Base-by-base conservation (phyloP, 2,797 vertebrate genomes). In the Halcyon leucocephala region DNA sequence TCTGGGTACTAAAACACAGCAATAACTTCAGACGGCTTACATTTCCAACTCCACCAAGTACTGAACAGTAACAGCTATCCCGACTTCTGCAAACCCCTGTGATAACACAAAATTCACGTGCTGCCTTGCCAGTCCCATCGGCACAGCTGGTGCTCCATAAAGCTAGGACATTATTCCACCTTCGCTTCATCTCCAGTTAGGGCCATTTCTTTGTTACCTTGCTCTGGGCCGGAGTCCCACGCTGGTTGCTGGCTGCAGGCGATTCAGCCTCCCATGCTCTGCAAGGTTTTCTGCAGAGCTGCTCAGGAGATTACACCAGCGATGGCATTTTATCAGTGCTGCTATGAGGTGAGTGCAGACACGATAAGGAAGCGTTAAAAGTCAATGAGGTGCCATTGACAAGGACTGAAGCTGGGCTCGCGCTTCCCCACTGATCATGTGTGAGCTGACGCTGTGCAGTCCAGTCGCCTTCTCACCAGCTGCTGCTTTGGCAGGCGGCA, bases 361-460 rank as follows among this genome's bases (percentile, higher is more conserved):
- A 70, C 12, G 97, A 97, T 96, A 97, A 97, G 78, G 85, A 97
- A 60, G 97, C 64, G 93, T 90, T 97, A 98, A 97, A 97, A 98
- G 97, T 98, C 97, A 98, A 96, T 74, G 87, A 98, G 97, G 97
- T 97, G 97, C 90, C 93, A 26, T 42, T 98, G 97, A 97, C 94
- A 92, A 79, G 94, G 89, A 58, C 7, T 70, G 95, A 24, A 89
- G 91, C 93, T 2, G 44, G 65, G 78, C 91, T 96, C 49, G 0
- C 82, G 52, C 93, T 86, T 96, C 96, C 69, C 92, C 92, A 83
- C 48, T 10, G 3, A 15, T 14, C 97, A 67, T 60, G 89, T 93
- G 97, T 84, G 82, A 1, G 3, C 20, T 94, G 96, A 97, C 3
- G 52, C 65, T 97, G 82, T 37, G 80, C 95, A 97, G 96, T 10